Conservation (phyloP, 2,888 invertebrate species). For the Folsomia candida region DNA sequence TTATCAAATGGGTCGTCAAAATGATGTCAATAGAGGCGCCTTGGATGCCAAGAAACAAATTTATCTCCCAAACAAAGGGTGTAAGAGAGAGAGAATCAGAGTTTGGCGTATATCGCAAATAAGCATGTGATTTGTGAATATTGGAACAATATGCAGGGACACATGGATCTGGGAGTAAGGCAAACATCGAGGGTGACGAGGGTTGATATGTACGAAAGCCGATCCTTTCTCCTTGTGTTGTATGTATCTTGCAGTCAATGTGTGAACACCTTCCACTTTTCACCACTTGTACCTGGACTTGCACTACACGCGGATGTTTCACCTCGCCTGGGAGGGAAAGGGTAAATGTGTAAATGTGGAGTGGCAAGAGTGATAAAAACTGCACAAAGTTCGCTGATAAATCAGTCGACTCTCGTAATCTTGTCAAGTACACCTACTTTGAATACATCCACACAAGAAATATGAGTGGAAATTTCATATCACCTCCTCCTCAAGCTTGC, state of each 20-base stretch:
- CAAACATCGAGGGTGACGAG: not conserved
- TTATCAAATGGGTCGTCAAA: too few relatives aligned
- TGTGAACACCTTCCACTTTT: not conserved
- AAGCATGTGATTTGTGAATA: too few relatives aligned
- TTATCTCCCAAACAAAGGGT: too few relatives aligned
- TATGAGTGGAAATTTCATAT: constrained; percentile 34
- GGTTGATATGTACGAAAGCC: constrained; percentile 1
- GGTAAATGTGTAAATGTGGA: constrained; percentile 33
- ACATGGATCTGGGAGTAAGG: not conserved
- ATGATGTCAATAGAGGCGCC: too few relatives aligned
- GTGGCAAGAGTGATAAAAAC: constrained; percentile 42
- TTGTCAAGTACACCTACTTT: constrained; percentile 47
- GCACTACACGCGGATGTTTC: constrained; percentile 15
- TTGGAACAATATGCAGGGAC: too few relatives aligned
- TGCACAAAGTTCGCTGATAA: constrained; percentile 47
- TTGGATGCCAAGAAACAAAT: too few relatives aligned
- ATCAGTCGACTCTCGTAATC: constrained; percentile 46
- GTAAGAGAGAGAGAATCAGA: too few relatives aligned
- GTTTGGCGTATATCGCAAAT: too few relatives aligned
- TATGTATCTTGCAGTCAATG: not conserved
- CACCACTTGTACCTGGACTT: not conserved
- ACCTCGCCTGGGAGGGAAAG: constrained; percentile 4
- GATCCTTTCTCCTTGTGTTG: not conserved
- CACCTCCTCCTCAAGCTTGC: not conserved
- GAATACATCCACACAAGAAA: constrained; percentile 44